A percentile compares a stretch with the other conserved stretches of the same genome.
Conservation (phyloP, 1,140 invertebrate genomes). For the Drosophila pectinifera region DNA sequence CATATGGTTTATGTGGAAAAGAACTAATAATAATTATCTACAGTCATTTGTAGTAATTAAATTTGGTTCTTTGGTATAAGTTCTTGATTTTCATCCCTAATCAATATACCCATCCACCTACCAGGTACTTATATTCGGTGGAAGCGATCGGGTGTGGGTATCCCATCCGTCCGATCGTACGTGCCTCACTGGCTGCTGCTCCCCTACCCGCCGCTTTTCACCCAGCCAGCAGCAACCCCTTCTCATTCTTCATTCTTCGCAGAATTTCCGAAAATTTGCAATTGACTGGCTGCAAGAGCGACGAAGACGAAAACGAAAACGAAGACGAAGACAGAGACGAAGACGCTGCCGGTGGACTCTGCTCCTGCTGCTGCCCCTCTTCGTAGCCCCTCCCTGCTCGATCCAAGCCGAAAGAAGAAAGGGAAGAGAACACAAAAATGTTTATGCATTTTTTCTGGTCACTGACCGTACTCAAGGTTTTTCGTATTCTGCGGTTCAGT, state of each 20-base stretch:
- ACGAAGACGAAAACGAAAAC: constrained; percentile 9
- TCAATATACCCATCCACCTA: neutral
- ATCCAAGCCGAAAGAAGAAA: constrained; percentile 32
- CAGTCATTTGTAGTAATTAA: too few species aligned
- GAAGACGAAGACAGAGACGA: constrained; percentile 11
- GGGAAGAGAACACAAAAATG: constrained; percentile 73
- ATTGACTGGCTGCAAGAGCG: constrained; percentile 67
- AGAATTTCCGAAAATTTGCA: constrained; percentile 82
- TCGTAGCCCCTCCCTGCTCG: constrained; percentile 1
- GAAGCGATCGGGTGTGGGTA: constrained; percentile 24
- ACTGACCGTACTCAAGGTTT: constrained; percentile 83
- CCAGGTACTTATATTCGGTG: constrained; percentile 32
- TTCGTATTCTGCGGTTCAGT: constrained; percentile 73
- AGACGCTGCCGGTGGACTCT: constrained; percentile 20
- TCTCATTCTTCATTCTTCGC: constrained; percentile 21
- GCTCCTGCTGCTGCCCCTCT: constrained; percentile 16
- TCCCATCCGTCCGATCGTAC: constrained; percentile 55
- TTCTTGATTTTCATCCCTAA: too few species aligned
- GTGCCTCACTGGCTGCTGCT: constrained; percentile 42
- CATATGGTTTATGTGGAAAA: too few species aligned
- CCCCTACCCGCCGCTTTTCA: constrained; percentile 12
- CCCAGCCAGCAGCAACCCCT: constrained; percentile 13
- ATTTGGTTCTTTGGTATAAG: too few species aligned
- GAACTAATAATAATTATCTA: too few species aligned
- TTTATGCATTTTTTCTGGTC: constrained; percentile 83